Evolutionary conservation across 92 coral and sea anemone species (phyloP).

Genomic region (Meandrina meandrites): DNA sequence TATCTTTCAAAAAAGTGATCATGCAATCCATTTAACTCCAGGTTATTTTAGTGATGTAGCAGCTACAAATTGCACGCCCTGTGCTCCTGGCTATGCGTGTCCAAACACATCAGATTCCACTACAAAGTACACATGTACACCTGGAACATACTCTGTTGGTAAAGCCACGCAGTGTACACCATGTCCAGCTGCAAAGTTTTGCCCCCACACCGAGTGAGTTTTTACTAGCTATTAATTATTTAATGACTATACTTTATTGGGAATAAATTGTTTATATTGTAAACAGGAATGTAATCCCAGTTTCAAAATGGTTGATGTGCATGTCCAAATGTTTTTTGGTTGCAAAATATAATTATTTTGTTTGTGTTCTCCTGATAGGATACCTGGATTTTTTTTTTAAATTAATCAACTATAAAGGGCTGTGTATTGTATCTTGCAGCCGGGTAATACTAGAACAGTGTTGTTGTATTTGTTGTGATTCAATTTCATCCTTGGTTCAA

Average conservation of each 20-base stretch:
- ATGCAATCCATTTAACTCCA: conserved; percentile 16
- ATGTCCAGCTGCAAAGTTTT: conserved; percentile 66
- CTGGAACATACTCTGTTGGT: conserved; percentile 79
- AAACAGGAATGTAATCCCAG: no score
- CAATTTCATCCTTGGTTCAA: no score
- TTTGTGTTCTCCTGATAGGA: no score
- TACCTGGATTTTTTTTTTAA: no score
- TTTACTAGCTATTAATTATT: not conserved
- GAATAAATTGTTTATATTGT: no score
- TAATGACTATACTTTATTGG: not conserved
- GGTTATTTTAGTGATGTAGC: conserved; percentile 79
- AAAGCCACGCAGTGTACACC: conserved; percentile 44
- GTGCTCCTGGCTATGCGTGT: conserved; percentile 86
- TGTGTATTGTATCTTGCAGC: no score
- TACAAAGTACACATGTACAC: conserved; percentile 34
- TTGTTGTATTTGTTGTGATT: no score
- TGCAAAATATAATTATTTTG: no score
- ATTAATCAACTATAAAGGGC: no score
- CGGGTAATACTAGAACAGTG: no score
- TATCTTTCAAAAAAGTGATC: not conserved
- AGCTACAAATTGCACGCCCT: conserved; percentile 66
- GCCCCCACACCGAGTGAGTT: conserved; percentile 81
- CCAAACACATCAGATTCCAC: conserved; percentile 73
- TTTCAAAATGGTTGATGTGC: no score
- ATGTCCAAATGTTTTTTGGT: no score